Evolutionary conservation across 2,888 invertebrate species (phyloP), one percentile per base, ranked within the genome.

Genomic region (Scaptomyza flava): DNA sequence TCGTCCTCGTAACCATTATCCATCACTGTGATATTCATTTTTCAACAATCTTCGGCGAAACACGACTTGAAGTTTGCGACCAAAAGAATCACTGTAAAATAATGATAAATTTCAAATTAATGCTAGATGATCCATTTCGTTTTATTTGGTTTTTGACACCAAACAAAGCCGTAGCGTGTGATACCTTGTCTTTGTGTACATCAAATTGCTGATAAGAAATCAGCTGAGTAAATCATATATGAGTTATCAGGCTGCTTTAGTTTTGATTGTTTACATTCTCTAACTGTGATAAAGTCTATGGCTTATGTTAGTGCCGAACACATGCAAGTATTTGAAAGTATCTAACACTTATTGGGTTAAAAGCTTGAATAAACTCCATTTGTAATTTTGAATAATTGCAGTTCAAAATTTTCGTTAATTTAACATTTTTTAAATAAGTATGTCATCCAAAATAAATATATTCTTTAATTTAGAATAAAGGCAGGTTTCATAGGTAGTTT

Each of bases 1-100:
- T 61, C 66, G 58, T 72, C 58, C n/a, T 72, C 48, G 54, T 78
- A 77, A 2, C 83, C 88, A 43, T 47, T 47, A 11, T 63, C 52
- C 9, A 33, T 14, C 7, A 60, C 36, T n/a, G 30, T 12, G 8
- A 59, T 31, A 41, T 50, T 52, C 65, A 70, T 59, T 17, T 50
- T 53, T 3, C 3, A 38, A 27, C n/a, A 17, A 45, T 33, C 1
- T n/a, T 17, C 27, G n/a, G n/a, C 17, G 17, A 17, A 17, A 17
- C 17, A 17, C 17, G 17, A 1, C n/a, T 9, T 9, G 17, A 33
- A 31, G 27, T 6, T 11, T 11, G 23, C 36, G 11, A 12, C 20
- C 36, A 42, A 31, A 36, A 62, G 46, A 72, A 56, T 67, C 47
- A 63, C 74, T 74, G 59, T 14, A 64, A 64, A 57, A 41, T 8